Percentiles rank a stretch among this genome's conserved stretches.
Conservation (phyloP, 2,888 invertebrate genomes). For the Epirrita christyi region DNA sequence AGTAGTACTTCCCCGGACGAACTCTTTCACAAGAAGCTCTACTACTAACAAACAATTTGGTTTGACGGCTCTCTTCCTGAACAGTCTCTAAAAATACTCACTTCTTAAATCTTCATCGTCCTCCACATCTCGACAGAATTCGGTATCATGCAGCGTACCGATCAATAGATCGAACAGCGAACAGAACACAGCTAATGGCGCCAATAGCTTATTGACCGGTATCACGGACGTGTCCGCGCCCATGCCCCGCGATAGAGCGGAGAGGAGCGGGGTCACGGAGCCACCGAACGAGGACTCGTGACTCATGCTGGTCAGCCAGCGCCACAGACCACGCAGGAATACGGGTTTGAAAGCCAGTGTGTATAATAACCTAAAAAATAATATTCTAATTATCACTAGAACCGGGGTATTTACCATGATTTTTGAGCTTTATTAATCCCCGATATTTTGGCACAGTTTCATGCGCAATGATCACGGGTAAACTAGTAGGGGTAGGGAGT, state of each 20-base stretch:
- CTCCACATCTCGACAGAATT: constrained; percentile 86
- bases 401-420: too few species aligned
- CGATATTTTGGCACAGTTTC: too few species aligned
- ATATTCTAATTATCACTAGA: too few species aligned
- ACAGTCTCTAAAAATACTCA: constrained; percentile 45
- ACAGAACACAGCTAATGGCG: constrained; percentile 93
- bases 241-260: constrained; percentile 88
- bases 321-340: constrained; percentile 92
- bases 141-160: constrained; percentile 93
- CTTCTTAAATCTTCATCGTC: constrained; percentile 67
- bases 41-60: too few species aligned
- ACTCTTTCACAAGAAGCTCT: too few species aligned
- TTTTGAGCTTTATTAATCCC: too few species aligned
- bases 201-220: constrained; percentile 89
- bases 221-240: constrained; percentile 80
- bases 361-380: constrained; percentile 86
- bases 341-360: constrained; percentile 91
- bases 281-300: constrained; percentile 71
- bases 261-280: constrained; percentile 85
- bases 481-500: too few species aligned
- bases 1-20: too few species aligned
- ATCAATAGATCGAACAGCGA: constrained; percentile 92
- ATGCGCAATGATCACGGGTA: too few species aligned
- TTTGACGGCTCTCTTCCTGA: too few species aligned
- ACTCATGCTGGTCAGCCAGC: constrained; percentile 76